These are phyloP conservation scores for Gymnocheta viridis DNA, from an alignment of 2,888 invertebrate species.

Conservation along the genomic window DNA sequence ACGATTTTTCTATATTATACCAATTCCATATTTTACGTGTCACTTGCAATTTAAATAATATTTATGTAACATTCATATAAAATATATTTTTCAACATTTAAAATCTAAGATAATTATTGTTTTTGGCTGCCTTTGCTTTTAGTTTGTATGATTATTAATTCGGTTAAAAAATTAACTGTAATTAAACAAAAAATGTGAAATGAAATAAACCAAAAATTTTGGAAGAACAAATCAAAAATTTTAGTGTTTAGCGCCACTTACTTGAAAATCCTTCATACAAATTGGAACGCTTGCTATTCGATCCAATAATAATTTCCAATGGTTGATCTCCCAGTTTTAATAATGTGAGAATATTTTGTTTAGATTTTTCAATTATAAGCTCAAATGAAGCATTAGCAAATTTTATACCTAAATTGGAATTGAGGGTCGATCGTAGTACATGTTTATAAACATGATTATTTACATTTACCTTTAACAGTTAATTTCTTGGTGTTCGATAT, in stretches of 20 bases:
- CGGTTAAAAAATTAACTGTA: slow-evolving; percentile 68
- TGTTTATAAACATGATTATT: not conserved
- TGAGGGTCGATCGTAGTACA: not conserved
- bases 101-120: slow-evolving; percentile 12
- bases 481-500: slow-evolving; percentile 57
- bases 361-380: slow-evolving; percentile 60
- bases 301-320: slow-evolving; percentile 55
- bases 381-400: slow-evolving; percentile 74
- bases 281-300: not conserved
- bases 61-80: slow-evolving; percentile 30
- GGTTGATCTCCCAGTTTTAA: slow-evolving; percentile 52
- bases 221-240: too few species aligned
- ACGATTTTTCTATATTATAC: slow-evolving; percentile 7
- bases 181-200: slow-evolving; percentile 24
- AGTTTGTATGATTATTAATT: slow-evolving; percentile 55
- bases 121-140: slow-evolving; percentile 5
- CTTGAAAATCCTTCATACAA: slow-evolving; percentile 71
- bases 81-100: slow-evolving; percentile 32
- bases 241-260: slow-evolving; percentile 51
- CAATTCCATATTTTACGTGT: slow-evolving; percentile 56
- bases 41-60: slow-evolving; percentile 52
- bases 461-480: slow-evolving; percentile 65
- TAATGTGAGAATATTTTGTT: slow-evolving; percentile 49
- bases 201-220: slow-evolving; percentile 26
- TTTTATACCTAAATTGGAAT: slow-evolving; percentile 72